phyloP scores from a whole-genome alignment of 2,888 invertebrate genomes.

The Aporophyla lueneburgensis region DNA sequence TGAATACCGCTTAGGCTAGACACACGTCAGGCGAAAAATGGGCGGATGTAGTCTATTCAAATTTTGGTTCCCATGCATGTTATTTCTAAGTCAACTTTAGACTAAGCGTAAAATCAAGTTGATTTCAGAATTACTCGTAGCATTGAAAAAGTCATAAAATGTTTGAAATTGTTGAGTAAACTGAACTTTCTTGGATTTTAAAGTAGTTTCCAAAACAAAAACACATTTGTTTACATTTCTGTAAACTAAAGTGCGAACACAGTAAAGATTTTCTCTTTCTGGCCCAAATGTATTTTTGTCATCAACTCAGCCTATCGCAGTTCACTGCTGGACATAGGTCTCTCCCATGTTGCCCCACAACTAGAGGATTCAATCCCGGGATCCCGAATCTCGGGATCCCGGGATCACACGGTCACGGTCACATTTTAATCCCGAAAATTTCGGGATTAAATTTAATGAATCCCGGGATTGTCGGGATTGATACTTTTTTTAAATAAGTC shows the following conservation, averaged over 20 bases:
- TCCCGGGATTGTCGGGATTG: too few species aligned
- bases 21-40: background rate
- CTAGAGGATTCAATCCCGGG: too few species aligned
- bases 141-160: background rate
- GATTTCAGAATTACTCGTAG: too few species aligned
- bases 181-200: background rate
- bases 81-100: background rate
- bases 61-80: background rate
- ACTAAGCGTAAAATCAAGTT: background rate
- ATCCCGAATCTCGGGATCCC: too few species aligned
- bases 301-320: too few species aligned
- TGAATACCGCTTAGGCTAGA: slow-evolving; percentile 10
- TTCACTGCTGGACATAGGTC: too few species aligned
- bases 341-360: too few species aligned
- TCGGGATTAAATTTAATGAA: too few species aligned
- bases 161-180: background rate
- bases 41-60: background rate
- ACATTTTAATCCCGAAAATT: too few species aligned
- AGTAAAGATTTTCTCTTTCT: background rate
- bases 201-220: background rate
- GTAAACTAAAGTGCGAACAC: background rate
- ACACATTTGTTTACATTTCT: background rate
- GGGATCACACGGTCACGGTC: too few species aligned
- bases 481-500: too few species aligned
- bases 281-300: too few species aligned